Base-by-base conservation (phyloP, 1,140 invertebrate genomes). In the Bombus pascuorum region DNA sequence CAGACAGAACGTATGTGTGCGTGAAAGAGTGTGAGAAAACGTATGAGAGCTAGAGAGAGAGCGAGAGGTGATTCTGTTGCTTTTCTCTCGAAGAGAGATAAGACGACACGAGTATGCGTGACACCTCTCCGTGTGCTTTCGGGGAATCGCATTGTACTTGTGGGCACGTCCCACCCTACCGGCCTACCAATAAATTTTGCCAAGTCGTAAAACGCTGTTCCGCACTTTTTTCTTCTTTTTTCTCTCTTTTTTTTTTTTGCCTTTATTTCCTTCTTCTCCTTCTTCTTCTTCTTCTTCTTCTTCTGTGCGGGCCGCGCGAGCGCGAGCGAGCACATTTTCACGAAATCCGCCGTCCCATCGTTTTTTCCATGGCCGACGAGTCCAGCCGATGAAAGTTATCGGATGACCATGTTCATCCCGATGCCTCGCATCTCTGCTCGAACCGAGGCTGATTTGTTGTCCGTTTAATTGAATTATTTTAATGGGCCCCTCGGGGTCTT, bases 121-220 rank as follows among this genome's bases (percentile, higher is more conserved):
- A 90, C 84, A 88, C 73, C 80, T 86, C 81, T 88, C 81, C 88
- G 84, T 91, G 90, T 87, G 92, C 90, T 92, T 91, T 92, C 85
- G 88, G 89, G 86, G 91, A 91, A 92, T 89, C 89, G 91, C 90
- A 93, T 92, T 92, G 92, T 94, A 93, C 90, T 92, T 85, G 90
- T 92, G 91, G 90, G 89, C 81, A 89, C 85, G 85, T 90, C 89
- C 91, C 89, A 90, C 87, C 88, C 83, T 77, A 84, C 80, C 91
- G 87, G 90, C 91, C 90, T 89, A 93, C 90, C 89, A 93, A 93
- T 93, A 94, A 94, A 92, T 94, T 93, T 85, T 87, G 90, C 91
- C 92, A 92, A 94, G 89, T 92, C 91, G 90, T 93, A 92, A 91
- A 92, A 87, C 85, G 86, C 84, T 39, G 83, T 83, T 65, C 75